These are phyloP conservation scores for Scaptomyza montana DNA, from an alignment of 1,140 invertebrate species.

Conservation along the genomic window DNA sequence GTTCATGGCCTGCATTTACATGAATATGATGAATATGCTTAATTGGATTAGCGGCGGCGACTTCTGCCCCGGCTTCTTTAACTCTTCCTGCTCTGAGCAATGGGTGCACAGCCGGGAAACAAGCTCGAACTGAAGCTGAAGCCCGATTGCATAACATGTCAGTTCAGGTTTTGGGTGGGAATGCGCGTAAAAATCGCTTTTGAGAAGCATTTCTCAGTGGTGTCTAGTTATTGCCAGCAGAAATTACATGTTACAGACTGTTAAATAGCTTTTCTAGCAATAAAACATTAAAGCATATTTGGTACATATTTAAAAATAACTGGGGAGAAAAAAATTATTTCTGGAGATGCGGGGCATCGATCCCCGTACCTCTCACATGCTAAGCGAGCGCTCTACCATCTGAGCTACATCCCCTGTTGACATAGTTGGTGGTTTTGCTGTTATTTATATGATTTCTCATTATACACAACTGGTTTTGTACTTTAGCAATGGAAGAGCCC, in stretches of 20 bases:
- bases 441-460: background rate
- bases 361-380: constrained; percentile 93
- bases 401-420: constrained; percentile 87
- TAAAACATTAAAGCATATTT: constrained; percentile 4
- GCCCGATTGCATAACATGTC: constrained; percentile 65
- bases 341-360: constrained; percentile 90
- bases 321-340: constrained; percentile 48
- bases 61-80: constrained; percentile 26
- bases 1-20: constrained; percentile 72
- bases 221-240: constrained; percentile 53
- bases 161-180: constrained; percentile 25
- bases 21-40: constrained; percentile 76
- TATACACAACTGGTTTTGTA: background rate
- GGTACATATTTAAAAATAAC: background rate
- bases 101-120: constrained; percentile 45
- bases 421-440: rapidly evolving
- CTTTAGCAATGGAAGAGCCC: background rate
- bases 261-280: constrained; percentile 8
- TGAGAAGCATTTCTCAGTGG: background rate
- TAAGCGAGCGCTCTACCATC: constrained; percentile 94
- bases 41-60: constrained; percentile 71
- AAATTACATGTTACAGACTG: constrained; percentile 37
- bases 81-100: constrained; percentile 19
- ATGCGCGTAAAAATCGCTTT: constrained; percentile 55
- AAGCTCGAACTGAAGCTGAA: constrained; percentile 42